These are phyloP conservation scores for Sebastes hubbsi DNA, from an alignment of 2,797 vertebrate species.

Conservation along the genomic window DNA sequence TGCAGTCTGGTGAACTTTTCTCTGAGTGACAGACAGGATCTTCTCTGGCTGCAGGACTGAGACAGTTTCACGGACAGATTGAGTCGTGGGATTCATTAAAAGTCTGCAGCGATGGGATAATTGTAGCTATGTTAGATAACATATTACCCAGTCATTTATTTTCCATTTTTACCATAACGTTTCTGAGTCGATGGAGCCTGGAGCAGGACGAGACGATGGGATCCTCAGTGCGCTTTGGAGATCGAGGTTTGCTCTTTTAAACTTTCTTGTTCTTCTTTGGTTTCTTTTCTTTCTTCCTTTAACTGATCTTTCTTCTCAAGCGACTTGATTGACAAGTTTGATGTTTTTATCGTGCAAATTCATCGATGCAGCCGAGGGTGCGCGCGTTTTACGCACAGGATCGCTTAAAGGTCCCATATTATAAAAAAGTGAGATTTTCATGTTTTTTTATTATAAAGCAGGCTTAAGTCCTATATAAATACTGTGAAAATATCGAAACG, in stretches of 20 bases:
- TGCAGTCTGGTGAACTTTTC: constrained; percentile 31
- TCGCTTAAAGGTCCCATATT: background rate
- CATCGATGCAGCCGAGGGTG: background rate
- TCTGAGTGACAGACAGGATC: constrained; percentile 51
- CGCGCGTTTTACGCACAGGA: background rate
- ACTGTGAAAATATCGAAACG: too few species aligned
- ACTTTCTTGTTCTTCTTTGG: background rate
- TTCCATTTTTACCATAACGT: background rate
- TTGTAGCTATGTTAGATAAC: constrained; percentile 38
- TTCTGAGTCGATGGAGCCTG: constrained; percentile 62
- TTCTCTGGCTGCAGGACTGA: background rate
- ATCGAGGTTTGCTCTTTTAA: constrained; percentile 63
- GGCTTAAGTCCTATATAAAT: too few species aligned
- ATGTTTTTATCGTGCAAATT: background rate
- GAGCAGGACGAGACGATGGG: constrained; percentile 38
- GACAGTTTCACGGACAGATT: constrained; percentile 12
- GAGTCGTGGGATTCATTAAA: background rate
- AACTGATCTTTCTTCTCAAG: background rate
- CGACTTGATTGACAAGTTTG: background rate
- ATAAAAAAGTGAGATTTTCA: too few species aligned
- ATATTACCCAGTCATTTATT: background rate
- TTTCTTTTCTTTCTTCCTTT: background rate
- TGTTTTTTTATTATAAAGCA: too few species aligned
- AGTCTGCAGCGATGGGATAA: constrained; percentile 10
- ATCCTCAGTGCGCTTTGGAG: constrained; percentile 44